Conservation (phyloP, 2,113 vertebrate species). For the Microtus montanus region DNA sequence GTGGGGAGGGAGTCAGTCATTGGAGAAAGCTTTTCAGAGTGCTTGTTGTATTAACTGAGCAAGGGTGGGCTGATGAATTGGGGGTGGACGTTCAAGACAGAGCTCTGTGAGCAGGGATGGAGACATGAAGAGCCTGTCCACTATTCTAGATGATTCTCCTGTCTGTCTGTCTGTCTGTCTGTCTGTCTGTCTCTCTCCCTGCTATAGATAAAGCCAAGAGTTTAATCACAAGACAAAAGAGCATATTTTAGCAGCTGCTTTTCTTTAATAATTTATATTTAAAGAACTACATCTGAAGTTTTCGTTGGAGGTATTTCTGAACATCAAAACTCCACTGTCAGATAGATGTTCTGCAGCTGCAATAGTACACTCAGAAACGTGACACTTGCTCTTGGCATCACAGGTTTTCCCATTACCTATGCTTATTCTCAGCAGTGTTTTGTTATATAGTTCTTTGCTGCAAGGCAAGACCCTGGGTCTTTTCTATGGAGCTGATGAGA, state of each 20-base stretch:
- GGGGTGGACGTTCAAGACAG: neutral
- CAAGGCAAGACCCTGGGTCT: constrained; percentile 9
- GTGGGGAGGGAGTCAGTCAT: neutral
- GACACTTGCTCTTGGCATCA: neutral
- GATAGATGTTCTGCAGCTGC: neutral
- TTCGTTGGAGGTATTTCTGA: constrained; percentile 22
- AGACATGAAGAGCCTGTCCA: neutral
- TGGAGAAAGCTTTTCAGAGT: constrained; percentile 7
- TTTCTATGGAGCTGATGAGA: neutral
- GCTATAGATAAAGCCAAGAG: neutral
- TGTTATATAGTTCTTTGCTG: constrained; percentile 1
- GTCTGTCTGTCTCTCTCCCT: neutral
- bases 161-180: neutral
- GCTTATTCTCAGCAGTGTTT: neutral
- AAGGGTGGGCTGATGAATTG: neutral
- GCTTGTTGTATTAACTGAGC: neutral
- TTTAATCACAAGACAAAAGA: constrained; percentile 11
- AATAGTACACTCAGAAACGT: neutral
- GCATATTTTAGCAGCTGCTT: constrained; percentile 23
- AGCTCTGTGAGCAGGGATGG: neutral
- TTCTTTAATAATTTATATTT: constrained; percentile 34
- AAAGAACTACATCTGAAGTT: neutral
- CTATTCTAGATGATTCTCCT: neutral
- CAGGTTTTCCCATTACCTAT: neutral
- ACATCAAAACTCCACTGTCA: neutral